Evolutionary conservation across 2,113 vertebrate genomes (phyloP), one percentile per base, ranked within the genome.

Genomic region (Apodemus speciosus): DNA sequence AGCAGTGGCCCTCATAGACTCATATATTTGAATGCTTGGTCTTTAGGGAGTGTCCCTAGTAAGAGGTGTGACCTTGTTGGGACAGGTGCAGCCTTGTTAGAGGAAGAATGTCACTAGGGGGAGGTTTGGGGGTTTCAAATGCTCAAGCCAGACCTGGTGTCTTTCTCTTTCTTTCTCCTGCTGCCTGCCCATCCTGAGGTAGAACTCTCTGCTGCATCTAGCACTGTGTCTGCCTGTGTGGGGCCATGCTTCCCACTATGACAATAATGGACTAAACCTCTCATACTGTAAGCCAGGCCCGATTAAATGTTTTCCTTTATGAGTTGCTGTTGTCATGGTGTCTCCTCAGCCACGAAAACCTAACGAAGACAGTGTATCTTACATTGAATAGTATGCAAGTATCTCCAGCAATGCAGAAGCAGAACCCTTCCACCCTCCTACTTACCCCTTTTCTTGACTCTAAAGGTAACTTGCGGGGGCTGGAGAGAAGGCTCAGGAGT

Each of bases 141-240:
- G 72, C 43, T 72, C 69, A 40, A 72, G n/a, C 69, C 69, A 72
- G 69, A 38, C 69, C 69, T n/a, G 4, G n/a, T 23, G 13, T 32
- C 43, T 76, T 25, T 86, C 35, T 81, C 58, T 92, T 81, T 69
- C 43, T 88, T 30, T 85, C 58, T 94, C 46, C 72, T 76, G 43
- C 27, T 49, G 73, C 43, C 72, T 49, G 73, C 14, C 13, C 13
- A 76, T 76, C 6, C 43, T 49, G 5, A 49, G 27, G 72, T 75
- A 16, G 43, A 30, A 16, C 43, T 49, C 72, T 46, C 1, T 2
- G 43, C 21, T 72, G 23, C 23, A 3, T 46, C 72, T 75, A 46
- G 25, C 72, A 15, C 25, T 27, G 2, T 14, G 21, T 73, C 72
- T 43, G 72, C 72, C 40, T 43, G 38, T 3, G 3, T 38, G 40